Conservation (phyloP, 2,888 invertebrate genomes). For the Allygus modestus region DNA sequence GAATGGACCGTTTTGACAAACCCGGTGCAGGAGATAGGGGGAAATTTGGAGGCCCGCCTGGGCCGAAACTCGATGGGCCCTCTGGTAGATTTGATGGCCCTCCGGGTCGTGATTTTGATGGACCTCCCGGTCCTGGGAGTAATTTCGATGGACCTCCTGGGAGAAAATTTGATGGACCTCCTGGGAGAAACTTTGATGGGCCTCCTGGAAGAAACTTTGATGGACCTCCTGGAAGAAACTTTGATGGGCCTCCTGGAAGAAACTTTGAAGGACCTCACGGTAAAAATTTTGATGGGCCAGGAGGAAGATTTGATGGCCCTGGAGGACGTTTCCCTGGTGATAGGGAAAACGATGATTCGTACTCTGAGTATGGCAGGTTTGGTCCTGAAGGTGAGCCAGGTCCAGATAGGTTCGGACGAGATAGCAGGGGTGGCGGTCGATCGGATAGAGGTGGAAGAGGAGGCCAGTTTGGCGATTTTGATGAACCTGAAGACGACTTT, state of each 20-base stretch:
- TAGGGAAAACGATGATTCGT: slow-evolving; percentile 37
- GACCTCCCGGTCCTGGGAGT: slow-evolving; percentile 49
- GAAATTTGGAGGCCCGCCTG: slow-evolving; percentile 49
- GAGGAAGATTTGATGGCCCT: slow-evolving; percentile 60
- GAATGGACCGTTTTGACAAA: slow-evolving; percentile 42
- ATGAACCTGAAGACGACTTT: slow-evolving; percentile 15
- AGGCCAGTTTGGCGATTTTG: slow-evolving; percentile 30
- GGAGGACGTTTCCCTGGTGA: slow-evolving; percentile 51
- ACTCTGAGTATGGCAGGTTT: slow-evolving; percentile 41
- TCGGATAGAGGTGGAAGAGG: slow-evolving; percentile 30
- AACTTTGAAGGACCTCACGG: slow-evolving; percentile 44
- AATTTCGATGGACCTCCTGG: slow-evolving; percentile 47
- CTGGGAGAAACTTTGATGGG: slow-evolving; percentile 42
- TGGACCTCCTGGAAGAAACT: slow-evolving; percentile 49
- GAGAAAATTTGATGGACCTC: slow-evolving; percentile 51
- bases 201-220: slow-evolving; percentile 26
- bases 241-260: slow-evolving; percentile 60
- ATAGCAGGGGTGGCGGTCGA: slow-evolving; percentile 33
- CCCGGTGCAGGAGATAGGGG: slow-evolving; percentile 28
- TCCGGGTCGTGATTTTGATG: slow-evolving; percentile 59
- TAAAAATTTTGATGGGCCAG: slow-evolving; percentile 49
- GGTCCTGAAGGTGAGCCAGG: slow-evolving; percentile 51
- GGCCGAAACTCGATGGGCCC: slow-evolving; percentile 60
- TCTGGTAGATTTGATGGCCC: slow-evolving; percentile 57
- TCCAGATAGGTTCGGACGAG: slow-evolving; percentile 38